phyloP scores from a whole-genome alignment of 2,888 invertebrate species.

The Drosophila eohydei region DNA sequence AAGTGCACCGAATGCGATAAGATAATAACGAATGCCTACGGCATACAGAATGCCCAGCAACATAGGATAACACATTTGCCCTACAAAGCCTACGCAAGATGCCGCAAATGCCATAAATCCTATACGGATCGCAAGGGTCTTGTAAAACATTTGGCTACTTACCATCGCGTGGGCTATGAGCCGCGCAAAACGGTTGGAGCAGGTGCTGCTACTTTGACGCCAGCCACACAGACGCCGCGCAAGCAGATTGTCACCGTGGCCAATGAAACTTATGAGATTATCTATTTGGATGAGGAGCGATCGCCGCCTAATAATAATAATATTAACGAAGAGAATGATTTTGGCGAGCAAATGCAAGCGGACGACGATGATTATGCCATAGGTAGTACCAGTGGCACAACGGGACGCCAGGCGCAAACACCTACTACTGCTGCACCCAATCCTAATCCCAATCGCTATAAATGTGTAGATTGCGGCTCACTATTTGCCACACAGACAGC shows the following conservation, averaged over 20 bases:
- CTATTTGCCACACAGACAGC: conserved; percentile 66
- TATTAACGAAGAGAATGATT: conserved; percentile 70
- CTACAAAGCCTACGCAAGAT: conserved; percentile 79
- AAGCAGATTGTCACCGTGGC: conserved; percentile 79
- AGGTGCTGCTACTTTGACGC: neutral
- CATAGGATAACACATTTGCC: conserved; percentile 81
- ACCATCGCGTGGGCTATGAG: conserved; percentile 70
- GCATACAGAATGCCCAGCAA: conserved; percentile 82
- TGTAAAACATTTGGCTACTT: conserved; percentile 78
- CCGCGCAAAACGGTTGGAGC: conserved; percentile 27
- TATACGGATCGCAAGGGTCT: conserved; percentile 82
- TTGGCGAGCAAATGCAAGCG: conserved; percentile 70
- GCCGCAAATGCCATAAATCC: conserved; percentile 78
- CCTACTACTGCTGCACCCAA: neutral
- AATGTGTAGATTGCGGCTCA: conserved; percentile 76
- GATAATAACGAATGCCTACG: conserved; percentile 82
- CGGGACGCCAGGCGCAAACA: conserved; percentile 6
- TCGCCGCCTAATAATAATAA: conserved; percentile 28
- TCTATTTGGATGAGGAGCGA: conserved; percentile 74
- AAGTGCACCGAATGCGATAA: conserved; percentile 80
- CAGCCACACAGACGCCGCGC: conserved; percentile 48
- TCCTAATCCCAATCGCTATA: conserved; percentile 51
- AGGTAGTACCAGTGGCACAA: neutral
- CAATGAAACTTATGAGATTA: conserved; percentile 80
- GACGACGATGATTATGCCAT: conserved; percentile 63